These are phyloP conservation scores for Embiotoca jacksoni DNA, from an alignment of 2,113 vertebrate genomes.

Conservation along the genomic window DNA sequence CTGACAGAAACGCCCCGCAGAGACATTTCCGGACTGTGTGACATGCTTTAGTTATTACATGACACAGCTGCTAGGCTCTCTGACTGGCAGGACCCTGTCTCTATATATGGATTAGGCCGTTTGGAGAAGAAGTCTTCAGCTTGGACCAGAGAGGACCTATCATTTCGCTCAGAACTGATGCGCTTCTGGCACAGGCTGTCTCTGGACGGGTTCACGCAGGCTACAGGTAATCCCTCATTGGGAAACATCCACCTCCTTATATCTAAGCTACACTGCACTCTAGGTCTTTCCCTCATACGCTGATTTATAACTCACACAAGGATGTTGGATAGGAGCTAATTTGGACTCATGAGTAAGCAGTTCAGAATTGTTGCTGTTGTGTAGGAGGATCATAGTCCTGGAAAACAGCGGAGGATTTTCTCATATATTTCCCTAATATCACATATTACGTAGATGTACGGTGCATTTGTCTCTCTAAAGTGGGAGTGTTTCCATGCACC, in stretches of 20 bases:
- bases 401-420: not conserved
- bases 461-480: constrained; percentile 33
- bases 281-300: constrained; percentile 32
- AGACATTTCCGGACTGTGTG: not conserved
- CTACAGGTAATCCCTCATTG: constrained; percentile 60
- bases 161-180: constrained; percentile 9
- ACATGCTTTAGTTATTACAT: not conserved
- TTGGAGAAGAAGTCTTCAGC: constrained; percentile 3
- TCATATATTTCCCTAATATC: not conserved
- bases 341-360: constrained; percentile 69
- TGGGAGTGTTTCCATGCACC: constrained; percentile 48
- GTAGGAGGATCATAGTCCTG: not conserved
- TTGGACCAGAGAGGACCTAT: not conserved
- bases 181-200: constrained; percentile 5
- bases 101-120: not conserved
- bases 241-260: constrained; percentile 25
- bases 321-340: constrained; percentile 23
- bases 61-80: not conserved
- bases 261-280: constrained; percentile 14
- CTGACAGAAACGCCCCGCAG: constrained; percentile 10
- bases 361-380: constrained; percentile 41
- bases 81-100: not conserved
- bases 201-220: not conserved
- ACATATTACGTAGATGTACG: not conserved
- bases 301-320: constrained; percentile 25